These are phyloP conservation scores for Cotesia vestalis DNA, from an alignment of 1,140 invertebrate species.

Conservation along the genomic window DNA sequence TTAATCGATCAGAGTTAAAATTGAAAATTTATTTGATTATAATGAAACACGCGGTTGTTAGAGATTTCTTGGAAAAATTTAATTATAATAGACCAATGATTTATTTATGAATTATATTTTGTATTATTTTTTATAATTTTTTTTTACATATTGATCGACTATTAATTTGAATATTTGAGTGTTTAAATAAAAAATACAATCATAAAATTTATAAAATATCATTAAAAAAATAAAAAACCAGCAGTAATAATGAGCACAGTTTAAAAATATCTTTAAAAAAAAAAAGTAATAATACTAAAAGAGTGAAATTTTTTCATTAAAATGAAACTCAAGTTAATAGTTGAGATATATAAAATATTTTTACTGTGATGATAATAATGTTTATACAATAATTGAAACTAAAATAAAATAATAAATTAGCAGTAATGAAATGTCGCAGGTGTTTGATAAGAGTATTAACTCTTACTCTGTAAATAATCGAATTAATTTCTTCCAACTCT, in stretches of 20 bases:
- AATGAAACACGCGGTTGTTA: too few relatives aligned
- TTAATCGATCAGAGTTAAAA: too few relatives aligned
- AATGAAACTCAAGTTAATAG: conserved; percentile 48
- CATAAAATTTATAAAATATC: too few relatives aligned
- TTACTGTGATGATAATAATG: conserved; percentile 69
- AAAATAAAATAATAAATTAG: conserved; percentile 40
- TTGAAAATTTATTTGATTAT: background rate
- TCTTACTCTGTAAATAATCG: conserved; percentile 46
- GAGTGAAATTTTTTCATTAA: conserved; percentile 38
- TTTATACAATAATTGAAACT: conserved; percentile 61
- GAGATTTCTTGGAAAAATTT: background rate
- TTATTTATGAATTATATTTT: too few relatives aligned
- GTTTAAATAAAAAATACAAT: too few relatives aligned
- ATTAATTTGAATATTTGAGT: too few relatives aligned
- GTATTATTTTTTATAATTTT: too few relatives aligned
- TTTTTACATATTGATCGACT: too few relatives aligned
- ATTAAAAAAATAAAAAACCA: too few relatives aligned
- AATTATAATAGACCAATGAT: too few relatives aligned
- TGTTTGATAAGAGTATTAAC: conserved; percentile 48
- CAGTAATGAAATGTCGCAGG: conserved; percentile 48
- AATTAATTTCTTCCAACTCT: conserved; percentile 47
- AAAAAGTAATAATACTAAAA: conserved; percentile 27
- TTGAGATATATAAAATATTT: conserved; percentile 59
- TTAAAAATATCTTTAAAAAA: background rate
- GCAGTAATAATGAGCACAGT: conserved; percentile 43